These are phyloP conservation scores for Drosophila ficusphila DNA, from an alignment of 1,140 invertebrate species.

Conservation along the genomic window DNA sequence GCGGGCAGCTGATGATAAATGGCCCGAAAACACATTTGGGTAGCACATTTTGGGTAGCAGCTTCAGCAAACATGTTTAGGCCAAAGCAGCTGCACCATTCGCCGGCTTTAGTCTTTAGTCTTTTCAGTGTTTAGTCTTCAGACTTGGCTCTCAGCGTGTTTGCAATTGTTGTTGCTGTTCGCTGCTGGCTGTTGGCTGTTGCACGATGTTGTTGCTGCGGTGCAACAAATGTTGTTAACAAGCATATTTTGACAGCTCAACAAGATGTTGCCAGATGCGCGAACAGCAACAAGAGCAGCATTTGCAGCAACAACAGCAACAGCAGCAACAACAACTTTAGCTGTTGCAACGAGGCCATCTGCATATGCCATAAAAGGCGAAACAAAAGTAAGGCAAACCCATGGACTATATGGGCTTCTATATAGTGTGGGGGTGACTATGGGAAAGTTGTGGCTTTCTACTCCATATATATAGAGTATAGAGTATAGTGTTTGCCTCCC, in stretches of 20 bases:
- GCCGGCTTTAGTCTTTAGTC: slow-evolving; percentile 13
- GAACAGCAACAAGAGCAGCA: slow-evolving; percentile 55
- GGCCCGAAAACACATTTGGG: slow-evolving; percentile 77
- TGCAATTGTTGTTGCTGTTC: slow-evolving; percentile 15
- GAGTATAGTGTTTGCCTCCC: too few relatives aligned
- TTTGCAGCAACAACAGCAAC: slow-evolving; percentile 18
- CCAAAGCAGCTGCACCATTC: slow-evolving; percentile 63
- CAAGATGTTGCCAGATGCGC: slow-evolving; percentile 81
- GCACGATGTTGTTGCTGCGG: slow-evolving; percentile 63
- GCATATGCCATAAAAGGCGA: slow-evolving; percentile 69
- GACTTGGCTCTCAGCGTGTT: slow-evolving; percentile 20
- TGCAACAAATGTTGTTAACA: slow-evolving; percentile 82
- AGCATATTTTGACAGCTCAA: slow-evolving; percentile 82
- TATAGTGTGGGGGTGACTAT: slow-evolving; percentile 49
- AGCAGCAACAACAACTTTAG: slow-evolving; percentile 9
- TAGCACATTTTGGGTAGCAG: slow-evolving; percentile 60
- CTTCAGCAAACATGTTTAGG: slow-evolving; percentile 72
- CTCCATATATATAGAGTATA: slow-evolving; percentile 16
- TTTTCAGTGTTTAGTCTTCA: not conserved
- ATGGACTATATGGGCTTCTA: slow-evolving; percentile 32
- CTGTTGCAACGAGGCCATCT: slow-evolving; percentile 51
- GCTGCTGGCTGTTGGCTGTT: slow-evolving; percentile 7
- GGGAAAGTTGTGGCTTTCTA: slow-evolving; percentile 48
- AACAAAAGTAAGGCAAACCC: slow-evolving; percentile 53
- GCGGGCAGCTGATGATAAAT: slow-evolving; percentile 74